Evolutionary conservation across 2,797 vertebrate species (phyloP), one percentile per base, ranked within the genome.

Genomic region (Hippopotamyrus pictus): DNA sequence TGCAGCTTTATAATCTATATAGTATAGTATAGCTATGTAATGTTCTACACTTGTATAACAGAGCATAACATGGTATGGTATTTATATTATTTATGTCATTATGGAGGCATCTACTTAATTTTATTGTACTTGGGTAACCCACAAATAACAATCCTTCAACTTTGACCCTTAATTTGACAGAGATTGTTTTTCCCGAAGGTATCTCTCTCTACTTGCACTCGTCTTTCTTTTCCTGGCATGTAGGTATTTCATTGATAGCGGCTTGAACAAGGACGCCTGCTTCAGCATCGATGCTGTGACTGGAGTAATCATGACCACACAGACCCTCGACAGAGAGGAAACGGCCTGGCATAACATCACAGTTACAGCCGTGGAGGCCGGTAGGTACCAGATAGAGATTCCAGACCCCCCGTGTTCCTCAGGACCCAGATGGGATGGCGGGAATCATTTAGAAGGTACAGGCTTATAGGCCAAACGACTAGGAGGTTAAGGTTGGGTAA

Each of bases 331-430:
- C 94, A 96, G 97, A 92, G 98, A 99, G 91, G 95, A 96, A 87
- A 95, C 93, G 1, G 94, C 96, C 0, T 98, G 97, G 97, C 97
- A 97, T 90, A 99, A 98, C 92, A 97, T 99, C 91, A 98, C 97
- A 82, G 97, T 98, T 90, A 94, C 95, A 93, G 97, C 97, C 92
- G 96, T 97, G 93, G 98, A 98, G 95, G 96, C 95, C 91, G 97
- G 98, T 98, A 97, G 95, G 93, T 95, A 91, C 57, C 51, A 65
- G 59, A 89, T 37, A 82, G 50, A 82, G 69, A 41, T 14, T 51
- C 8, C 51, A 14, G 14, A 37, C 44, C 22, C 4, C 17, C 17
- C 17, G 0, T 85, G 22, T 25, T 51, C 82, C n/a, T 48, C 48
- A 3, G 37, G 17, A 44, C 33, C 73, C 73, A 2, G 73, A 79